phyloP scores from a whole-genome alignment of 1,140 invertebrate genomes.

The Pogonus chalceus region DNA sequence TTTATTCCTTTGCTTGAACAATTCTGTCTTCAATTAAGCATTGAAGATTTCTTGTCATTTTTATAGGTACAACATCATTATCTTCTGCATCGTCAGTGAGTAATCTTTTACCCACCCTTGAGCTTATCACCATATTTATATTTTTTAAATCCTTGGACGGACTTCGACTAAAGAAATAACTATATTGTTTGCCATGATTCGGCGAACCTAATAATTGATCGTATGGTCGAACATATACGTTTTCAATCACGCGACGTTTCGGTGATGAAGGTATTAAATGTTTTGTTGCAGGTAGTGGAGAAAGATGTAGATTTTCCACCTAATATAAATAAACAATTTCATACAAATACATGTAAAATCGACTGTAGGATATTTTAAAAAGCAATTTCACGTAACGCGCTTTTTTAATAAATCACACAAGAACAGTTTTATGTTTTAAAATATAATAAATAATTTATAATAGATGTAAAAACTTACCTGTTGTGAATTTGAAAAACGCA shows the following conservation, averaged over 20 bases:
- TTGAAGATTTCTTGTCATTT: conserved; percentile 26
- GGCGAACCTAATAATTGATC: conserved; percentile 35
- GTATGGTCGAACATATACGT: conserved; percentile 53
- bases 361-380: no score
- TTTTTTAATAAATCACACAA: no score
- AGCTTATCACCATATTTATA: conserved; percentile 32
- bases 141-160: conserved; percentile 58
- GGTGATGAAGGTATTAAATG: conserved; percentile 51
- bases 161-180: conserved; percentile 81
- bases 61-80: conserved; percentile 17
- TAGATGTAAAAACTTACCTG: neutral
- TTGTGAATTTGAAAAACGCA: conserved; percentile 46
- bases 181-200: conserved; percentile 50
- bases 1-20: conserved; percentile 19
- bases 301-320: conserved; percentile 52
- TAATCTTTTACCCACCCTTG: conserved; percentile 25
- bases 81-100: conserved; percentile 22
- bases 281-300: conserved; percentile 60
- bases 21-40: conserved; percentile 28
- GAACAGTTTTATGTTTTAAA: neutral
- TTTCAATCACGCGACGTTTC: conserved; percentile 56
- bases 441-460: conserved; percentile 8
- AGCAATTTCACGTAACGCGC: no score
- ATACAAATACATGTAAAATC: conserved; percentile 36
- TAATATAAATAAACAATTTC: conserved; percentile 37